Percentiles rank a stretch among this genome's conserved stretches.
Evolutionary conservation across 1,140 invertebrate species (phyloP).

Genomic region (Hesperophylax magnus): DNA sequence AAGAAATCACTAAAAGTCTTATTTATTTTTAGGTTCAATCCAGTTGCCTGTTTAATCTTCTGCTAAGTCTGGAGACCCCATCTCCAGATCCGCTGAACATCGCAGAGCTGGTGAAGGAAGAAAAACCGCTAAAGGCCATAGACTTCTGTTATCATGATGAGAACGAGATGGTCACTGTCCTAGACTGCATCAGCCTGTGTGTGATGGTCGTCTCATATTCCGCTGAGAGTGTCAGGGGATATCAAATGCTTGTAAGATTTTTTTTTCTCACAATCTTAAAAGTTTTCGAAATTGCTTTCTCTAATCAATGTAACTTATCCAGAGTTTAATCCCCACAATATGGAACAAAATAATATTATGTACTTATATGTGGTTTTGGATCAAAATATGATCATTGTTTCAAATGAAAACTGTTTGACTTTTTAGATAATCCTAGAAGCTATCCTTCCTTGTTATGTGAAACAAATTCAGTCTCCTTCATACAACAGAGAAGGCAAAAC

Average conservation of each 20-base stretch:
- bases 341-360: no score
- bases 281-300: no score
- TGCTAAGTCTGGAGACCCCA: conserved; percentile 92
- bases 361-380: no score
- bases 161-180: conserved; percentile 92
- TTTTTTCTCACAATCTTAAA: no score
- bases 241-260: conserved; percentile 92
- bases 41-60: conserved; percentile 90
- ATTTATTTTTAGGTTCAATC: conserved; percentile 82
- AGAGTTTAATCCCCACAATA: no score
- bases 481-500: conserved; percentile 91
- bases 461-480: conserved; percentile 91
- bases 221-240: conserved; percentile 93
- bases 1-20: no score
- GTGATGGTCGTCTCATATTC: conserved; percentile 99
- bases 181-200: conserved; percentile 95
- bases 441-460: conserved; percentile 94
- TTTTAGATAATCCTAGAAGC: conserved; percentile 94
- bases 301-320: no score
- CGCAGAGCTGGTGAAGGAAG: conserved; percentile 94
- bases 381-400: not conserved
- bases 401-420: not conserved
- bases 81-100: conserved; percentile 96
- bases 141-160: conserved; percentile 98
- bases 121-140: conserved; percentile 96